These are phyloP conservation scores for Drosophila atroscutellata DNA, from an alignment of 2,888 invertebrate species.

Conservation along the genomic window DNA sequence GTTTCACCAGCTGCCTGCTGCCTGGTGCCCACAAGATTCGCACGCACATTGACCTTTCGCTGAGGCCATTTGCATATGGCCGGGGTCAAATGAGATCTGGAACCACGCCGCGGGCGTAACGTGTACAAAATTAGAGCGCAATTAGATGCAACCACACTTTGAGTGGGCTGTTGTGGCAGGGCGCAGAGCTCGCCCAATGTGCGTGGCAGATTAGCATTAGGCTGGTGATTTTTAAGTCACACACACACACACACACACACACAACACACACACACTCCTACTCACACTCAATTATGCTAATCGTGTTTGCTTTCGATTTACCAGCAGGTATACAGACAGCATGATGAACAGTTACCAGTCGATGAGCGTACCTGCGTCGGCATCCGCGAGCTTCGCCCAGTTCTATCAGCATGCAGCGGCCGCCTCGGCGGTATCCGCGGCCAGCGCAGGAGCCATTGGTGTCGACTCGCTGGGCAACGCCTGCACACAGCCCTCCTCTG, in stretches of 20 bases:
- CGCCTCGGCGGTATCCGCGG: slow-evolving; percentile 89
- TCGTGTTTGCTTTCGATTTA: slow-evolving; percentile 29
- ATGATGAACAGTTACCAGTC: slow-evolving; percentile 85
- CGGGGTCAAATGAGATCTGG: slow-evolving; percentile 11
- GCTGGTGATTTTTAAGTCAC: slow-evolving; percentile 32
- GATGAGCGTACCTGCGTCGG: slow-evolving; percentile 85
- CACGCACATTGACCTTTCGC: slow-evolving; percentile 79
- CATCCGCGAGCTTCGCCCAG: slow-evolving; percentile 88
- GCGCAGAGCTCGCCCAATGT: not conserved
- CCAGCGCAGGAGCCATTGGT: slow-evolving; percentile 90
- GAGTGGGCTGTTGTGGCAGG: slow-evolving; percentile 4
- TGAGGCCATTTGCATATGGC: slow-evolving; percentile 74
- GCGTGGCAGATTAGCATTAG: slow-evolving; percentile 67
- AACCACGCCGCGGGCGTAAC: slow-evolving; percentile 62
- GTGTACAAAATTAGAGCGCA: slow-evolving; percentile 66
- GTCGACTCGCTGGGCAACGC: slow-evolving; percentile 93
- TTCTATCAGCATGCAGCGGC: slow-evolving; percentile 94
- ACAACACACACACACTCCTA: not conserved
- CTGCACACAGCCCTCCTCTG: slow-evolving; percentile 90
- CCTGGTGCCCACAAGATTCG: slow-evolving; percentile 61
- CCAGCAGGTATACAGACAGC: slow-evolving; percentile 85
- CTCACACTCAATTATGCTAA: slow-evolving; percentile 37
- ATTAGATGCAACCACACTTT: slow-evolving; percentile 66
- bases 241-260: slow-evolving; percentile 9
- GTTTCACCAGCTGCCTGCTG: slow-evolving; percentile 30